Percentiles rank a stretch among this genome's conserved stretches.
These are phyloP conservation scores for Andrena cerasifolii DNA, from an alignment of 1,140 invertebrate genomes.

Conservation along the genomic window DNA sequence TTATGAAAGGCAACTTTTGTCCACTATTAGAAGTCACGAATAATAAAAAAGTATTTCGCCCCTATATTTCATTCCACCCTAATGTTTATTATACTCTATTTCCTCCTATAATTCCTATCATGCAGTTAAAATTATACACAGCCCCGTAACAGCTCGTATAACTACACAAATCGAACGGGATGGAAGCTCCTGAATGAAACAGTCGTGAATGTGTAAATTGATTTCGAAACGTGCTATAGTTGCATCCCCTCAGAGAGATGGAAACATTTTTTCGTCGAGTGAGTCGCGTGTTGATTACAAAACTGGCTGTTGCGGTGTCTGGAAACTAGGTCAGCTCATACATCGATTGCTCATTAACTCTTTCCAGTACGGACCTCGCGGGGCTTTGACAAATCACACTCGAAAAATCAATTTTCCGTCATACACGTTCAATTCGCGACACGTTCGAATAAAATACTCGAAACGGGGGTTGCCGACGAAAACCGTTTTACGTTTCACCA, in stretches of 20 bases:
- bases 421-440: neutral
- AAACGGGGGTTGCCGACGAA: neutral
- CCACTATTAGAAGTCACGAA: too few species aligned
- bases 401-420: conserved; percentile 36
- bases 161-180: too few species aligned
- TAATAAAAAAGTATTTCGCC: too few species aligned
- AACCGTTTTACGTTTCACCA: neutral
- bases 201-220: neutral
- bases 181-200: too few species aligned
- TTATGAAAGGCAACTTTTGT: too few species aligned
- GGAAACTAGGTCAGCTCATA: neutral
- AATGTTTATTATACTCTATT: too few species aligned
- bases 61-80: too few species aligned
- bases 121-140: too few species aligned
- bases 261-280: neutral
- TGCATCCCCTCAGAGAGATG: neutral
- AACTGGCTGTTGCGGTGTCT: conserved; percentile 13
- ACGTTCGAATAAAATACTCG: conserved; percentile 31
- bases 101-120: too few species aligned
- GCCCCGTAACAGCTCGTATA: too few species aligned
- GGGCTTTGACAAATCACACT: conserved; percentile 37
- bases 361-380: neutral
- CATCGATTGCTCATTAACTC: conserved; percentile 21
- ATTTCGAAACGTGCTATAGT: neutral
- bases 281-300: neutral